Base-by-base conservation (phyloP, 2,888 invertebrate genomes). In the Synergus umbraculus region DNA sequence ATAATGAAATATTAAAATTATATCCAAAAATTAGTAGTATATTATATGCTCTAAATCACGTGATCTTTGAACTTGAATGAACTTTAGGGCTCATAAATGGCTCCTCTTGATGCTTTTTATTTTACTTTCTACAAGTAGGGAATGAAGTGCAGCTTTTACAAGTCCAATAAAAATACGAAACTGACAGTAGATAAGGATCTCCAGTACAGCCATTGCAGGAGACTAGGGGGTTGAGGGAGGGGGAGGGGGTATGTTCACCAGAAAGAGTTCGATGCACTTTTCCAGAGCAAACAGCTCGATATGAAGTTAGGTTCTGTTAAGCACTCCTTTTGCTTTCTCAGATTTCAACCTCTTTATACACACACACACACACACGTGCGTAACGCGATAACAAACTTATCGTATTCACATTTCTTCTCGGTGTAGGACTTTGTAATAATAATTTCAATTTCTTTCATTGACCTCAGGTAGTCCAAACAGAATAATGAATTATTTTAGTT, bases 221-320 rank as follows among this genome's bases (percentile, higher is more conserved):
- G 46, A 15, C 12, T 22, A 41, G 44, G 76, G 44, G 63, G 73
- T 37, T 37, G 15, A 64, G n/a, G 43, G 22, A 41, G 10, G 15
- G n/a, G 54, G 66, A 7, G 44, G 49, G 22, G 49, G 49, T 58
- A 63, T 58, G n/a, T 37, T 73, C 54, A 49, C 49, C 12, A 64
- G 65, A 76, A 54, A 44, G 66, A 76, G 81, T 85, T 86, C 83
- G 85, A 84, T 85, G 86, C 83, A 84, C 86, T 85, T 86, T 84
- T 82, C 83, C 77, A 73, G 81, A 76, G 79, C 82, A 84, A 85
- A 87, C 85, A 85, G 79, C 79, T 83, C 82, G 81, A 83, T 83
- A 80, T 73, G 79, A 54, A 37, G 73, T 79, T 80, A 29, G 43
- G 60, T 78, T 44, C 43, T 60, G 29, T 69, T 41, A 63, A 69